Base-by-base conservation (phyloP, 2,113 vertebrate genomes). In the Plestiodon gilberti region DNA sequence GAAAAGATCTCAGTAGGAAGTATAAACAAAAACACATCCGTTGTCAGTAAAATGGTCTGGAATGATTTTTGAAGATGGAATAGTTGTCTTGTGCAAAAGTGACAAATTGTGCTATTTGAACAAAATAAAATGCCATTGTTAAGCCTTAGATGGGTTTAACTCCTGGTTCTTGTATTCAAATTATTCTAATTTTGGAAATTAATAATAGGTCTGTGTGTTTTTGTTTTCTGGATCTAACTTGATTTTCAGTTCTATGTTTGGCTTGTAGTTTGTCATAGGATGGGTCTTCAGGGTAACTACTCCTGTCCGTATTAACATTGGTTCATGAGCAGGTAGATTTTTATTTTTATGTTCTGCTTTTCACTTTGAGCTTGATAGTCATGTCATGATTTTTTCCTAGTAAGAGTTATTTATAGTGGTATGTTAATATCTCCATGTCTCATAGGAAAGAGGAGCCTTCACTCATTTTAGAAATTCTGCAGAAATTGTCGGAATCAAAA, bases 391-490 rank as follows among this genome's bases (percentile, higher is more conserved):
- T 75, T 52, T 77, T 67, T 20, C n/a, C n/a, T 70, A 90, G 35
- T 20, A 23, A 30, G 77, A 73, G 61, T 81, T 93, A 82, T 86
- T 94, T 89, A 90, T 61, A 40, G 88, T 3, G 91, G 57, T 92
- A 86, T 89, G 25, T 88, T 55, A 91, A 91, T 90, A 69, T 91
- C 48, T 90, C 87, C 90, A 74, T 14, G 30, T 84, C 90, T 86
- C 94, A 84, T 89, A 99, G 98, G 94, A 97, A 96, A 77, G 98
- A 99, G 87, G 87, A 97, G 0, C 96, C 98, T 0, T 93, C 90
- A 0, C 90, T 97, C 59, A 96, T 97, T 20, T 92, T 98, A 94
- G 96, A 98, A 93, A 95, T 98, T 90, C 97, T 99, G 87, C 94
- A 94, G 84, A 98, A 94, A 69, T 96, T 99, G 2, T 97, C 98